A percentile compares a stretch with the other conserved stretches of the same genome.
These are phyloP conservation scores for Hippolais icterina DNA, from an alignment of 2,113 vertebrate species.

Conservation along the genomic window DNA sequence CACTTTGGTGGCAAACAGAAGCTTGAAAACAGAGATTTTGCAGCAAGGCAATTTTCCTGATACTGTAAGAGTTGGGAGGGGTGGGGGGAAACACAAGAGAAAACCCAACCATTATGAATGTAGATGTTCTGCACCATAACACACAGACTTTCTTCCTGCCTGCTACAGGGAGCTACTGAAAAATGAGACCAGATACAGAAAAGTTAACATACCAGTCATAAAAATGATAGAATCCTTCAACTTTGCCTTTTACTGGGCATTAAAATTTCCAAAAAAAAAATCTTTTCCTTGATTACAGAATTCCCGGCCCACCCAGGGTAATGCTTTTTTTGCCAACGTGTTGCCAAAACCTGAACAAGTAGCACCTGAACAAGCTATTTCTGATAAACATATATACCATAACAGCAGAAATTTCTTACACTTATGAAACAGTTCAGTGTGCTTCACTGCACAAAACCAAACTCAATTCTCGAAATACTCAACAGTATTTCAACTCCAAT, in stretches of 20 bases:
- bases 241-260: not conserved
- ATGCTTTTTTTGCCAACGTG: not conserved
- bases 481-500: not conserved
- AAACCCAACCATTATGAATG: not conserved
- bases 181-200: not conserved
- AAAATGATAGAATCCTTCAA: not conserved
- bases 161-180: not conserved
- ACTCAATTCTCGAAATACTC: not conserved
- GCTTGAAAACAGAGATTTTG: slow-evolving; percentile 86
- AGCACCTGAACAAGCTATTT: not conserved
- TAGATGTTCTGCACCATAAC: not conserved
- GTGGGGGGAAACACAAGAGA: not conserved
- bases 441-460: not conserved
- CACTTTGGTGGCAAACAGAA: slow-evolving; percentile 86
- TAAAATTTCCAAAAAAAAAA: not conserved
- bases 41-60: slow-evolving; percentile 87
- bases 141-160: not conserved
- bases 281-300: not conserved
- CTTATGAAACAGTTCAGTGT: not conserved
- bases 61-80: slow-evolving; percentile 68
- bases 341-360: not conserved
- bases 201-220: not conserved
- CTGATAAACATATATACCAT: not conserved
- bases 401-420: not conserved
- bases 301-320: not conserved